Evolutionary conservation across 2,797 vertebrate species (phyloP).

Genomic region (Tauraco hartlaubi): DNA sequence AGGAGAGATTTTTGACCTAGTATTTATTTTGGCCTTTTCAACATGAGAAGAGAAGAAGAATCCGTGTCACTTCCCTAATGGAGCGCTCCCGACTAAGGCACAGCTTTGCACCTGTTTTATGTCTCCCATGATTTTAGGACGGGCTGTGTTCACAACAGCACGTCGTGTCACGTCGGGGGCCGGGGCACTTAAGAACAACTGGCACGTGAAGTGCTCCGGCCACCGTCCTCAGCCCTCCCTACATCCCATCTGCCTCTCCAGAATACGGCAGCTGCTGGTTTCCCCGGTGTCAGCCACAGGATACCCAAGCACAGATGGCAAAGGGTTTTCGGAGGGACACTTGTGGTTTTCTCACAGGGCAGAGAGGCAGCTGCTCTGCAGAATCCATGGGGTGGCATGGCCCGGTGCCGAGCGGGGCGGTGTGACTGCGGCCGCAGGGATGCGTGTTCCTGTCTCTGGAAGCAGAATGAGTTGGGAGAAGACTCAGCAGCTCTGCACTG

Average conservation of each 20-base stretch:
- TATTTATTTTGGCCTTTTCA: constrained; percentile 18
- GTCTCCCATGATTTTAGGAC: not conserved
- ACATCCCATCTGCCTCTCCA: not conserved
- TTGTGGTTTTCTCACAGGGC: not conserved
- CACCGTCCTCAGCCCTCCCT: not conserved
- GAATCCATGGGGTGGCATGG: not conserved
- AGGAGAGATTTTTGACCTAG: not conserved
- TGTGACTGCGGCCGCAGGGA: fast-evolving
- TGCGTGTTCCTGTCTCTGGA: not conserved
- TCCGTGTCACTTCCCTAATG: not conserved
- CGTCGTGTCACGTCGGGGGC: not conserved
- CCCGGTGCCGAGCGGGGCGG: not conserved
- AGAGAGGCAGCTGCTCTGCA: not conserved
- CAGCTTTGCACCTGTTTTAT: not conserved
- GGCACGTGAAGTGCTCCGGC: fast-evolving
- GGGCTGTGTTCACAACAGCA: not conserved
- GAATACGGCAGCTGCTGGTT: not conserved
- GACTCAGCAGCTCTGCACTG: not conserved
- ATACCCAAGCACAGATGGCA: fast-evolving
- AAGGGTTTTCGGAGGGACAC: not conserved
- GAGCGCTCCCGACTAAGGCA: not conserved
- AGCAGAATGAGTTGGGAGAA: not conserved
- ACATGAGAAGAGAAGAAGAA: not conserved
- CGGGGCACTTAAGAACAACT: not conserved
- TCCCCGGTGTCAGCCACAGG: not conserved